Percentiles rank a stretch among this genome's conserved stretches.
These are phyloP conservation scores for Gadopsis bispinosus DNA, from an alignment of 2,797 vertebrate species.

Conservation along the genomic window DNA sequence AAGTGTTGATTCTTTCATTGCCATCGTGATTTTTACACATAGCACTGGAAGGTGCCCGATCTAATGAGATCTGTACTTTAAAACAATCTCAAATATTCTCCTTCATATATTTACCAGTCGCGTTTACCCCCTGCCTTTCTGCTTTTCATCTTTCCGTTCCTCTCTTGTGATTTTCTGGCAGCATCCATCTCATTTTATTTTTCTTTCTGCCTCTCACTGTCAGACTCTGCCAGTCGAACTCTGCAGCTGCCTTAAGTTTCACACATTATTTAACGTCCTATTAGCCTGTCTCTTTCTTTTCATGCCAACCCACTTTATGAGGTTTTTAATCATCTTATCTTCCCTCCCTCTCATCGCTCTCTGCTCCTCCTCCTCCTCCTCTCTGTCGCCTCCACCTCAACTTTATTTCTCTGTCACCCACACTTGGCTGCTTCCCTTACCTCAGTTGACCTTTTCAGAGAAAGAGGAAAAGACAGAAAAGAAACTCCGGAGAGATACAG, in stretches of 20 bases:
- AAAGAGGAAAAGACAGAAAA: constrained; percentile 19
- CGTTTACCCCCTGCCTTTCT: not conserved
- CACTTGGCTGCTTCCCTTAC: constrained; percentile 34
- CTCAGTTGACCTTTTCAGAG: constrained; percentile 56
- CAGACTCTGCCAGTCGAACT: constrained; percentile 31
- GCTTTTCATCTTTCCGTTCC: constrained; percentile 39
- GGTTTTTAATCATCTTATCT: constrained; percentile 62
- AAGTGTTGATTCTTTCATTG: constrained; percentile 35
- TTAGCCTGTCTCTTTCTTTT: constrained; percentile 43
- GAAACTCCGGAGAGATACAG: constrained; percentile 34
- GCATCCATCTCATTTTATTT: constrained; percentile 56
- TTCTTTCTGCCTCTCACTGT: constrained; percentile 38
- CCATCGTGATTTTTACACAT: constrained; percentile 39
- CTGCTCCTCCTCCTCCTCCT: constrained; percentile 13
- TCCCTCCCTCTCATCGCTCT: constrained; percentile 16
- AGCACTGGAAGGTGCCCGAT: constrained; percentile 20
- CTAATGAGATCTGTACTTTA: constrained; percentile 34
- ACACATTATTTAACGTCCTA: constrained; percentile 60
- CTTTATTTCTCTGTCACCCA: constrained; percentile 24
- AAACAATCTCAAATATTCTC: constrained; percentile 37
- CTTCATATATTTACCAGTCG: constrained; percentile 35
- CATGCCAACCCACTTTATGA: constrained; percentile 40
- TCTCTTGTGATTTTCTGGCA: constrained; percentile 47
- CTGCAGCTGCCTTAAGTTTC: constrained; percentile 33
- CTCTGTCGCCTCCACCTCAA: not conserved